Conservation (phyloP, 2,888 invertebrate genomes). For the Pandemis cinnamomeana region DNA sequence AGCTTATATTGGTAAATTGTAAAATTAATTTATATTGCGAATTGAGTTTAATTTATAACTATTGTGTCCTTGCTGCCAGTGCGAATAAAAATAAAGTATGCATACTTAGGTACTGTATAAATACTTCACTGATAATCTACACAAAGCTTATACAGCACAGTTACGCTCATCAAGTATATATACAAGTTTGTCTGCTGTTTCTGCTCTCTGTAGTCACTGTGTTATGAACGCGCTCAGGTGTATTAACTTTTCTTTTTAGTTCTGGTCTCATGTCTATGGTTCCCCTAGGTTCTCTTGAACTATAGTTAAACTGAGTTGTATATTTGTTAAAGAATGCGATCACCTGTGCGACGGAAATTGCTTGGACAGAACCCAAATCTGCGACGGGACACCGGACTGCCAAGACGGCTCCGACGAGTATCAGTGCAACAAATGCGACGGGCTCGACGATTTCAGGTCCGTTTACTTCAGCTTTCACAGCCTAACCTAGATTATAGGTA, state of each 20-base stretch:
- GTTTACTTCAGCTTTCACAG: neutral
- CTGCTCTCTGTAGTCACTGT: neutral
- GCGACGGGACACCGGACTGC: slow-evolving; percentile 85
- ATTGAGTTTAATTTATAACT: neutral
- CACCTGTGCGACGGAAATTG: slow-evolving; percentile 84
- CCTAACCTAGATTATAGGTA: neutral
- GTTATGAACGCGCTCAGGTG: neutral
- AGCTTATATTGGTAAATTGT: neutral
- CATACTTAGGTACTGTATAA: neutral
- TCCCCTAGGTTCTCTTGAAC: neutral
- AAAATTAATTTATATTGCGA: neutral
- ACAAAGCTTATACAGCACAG: neutral
- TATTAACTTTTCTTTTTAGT: neutral
- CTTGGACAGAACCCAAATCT: slow-evolving; percentile 83
- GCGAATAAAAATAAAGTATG: slow-evolving; percentile 14
- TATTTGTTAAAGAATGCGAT: slow-evolving; percentile 71
- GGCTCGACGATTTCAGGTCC: slow-evolving; percentile 72
- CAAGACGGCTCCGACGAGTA: slow-evolving; percentile 85
- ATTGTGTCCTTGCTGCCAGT: slow-evolving; percentile 10
- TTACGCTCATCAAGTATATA: neutral
- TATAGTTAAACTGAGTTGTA: slow-evolving; percentile 47
- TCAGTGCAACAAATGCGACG: slow-evolving; percentile 64
- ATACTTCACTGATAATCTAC: neutral
- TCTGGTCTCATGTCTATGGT: neutral
- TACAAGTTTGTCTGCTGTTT: neutral